phyloP scores from a whole-genome alignment of 2,113 vertebrate genomes.

The Gila orcuttii region DNA sequence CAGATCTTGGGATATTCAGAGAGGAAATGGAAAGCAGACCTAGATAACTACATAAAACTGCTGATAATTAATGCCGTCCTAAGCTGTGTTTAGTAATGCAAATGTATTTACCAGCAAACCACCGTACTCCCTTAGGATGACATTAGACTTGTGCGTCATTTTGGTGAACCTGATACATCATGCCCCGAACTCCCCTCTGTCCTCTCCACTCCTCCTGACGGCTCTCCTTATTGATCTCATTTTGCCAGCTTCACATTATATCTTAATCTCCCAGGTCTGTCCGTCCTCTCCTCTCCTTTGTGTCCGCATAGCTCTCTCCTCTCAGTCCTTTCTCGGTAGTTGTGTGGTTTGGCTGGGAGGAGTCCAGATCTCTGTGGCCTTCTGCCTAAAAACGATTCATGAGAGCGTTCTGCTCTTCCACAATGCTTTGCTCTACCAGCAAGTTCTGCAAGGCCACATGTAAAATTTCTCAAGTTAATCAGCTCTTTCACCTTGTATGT shows the following conservation, averaged over 20 bases:
- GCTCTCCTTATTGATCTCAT: slow-evolving; percentile 18
- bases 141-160: slow-evolving; percentile 43
- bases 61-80: slow-evolving; percentile 25
- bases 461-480: background rate
- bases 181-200: background rate
- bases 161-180: slow-evolving; percentile 21
- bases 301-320: slow-evolving; percentile 1
- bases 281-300: slow-evolving; percentile 14
- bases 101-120: slow-evolving; percentile 38
- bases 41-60: slow-evolving; percentile 8
- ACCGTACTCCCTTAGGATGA: slow-evolving; percentile 22
- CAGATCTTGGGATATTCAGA: background rate
- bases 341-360: slow-evolving; percentile 36
- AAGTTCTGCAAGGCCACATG: background rate
- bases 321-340: background rate
- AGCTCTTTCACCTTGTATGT: background rate
- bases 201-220: background rate
- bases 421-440: slow-evolving; percentile 10
- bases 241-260: slow-evolving; percentile 18
- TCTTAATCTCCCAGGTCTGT: slow-evolving; percentile 17
- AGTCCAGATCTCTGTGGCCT: slow-evolving; percentile 37
- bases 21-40: background rate
- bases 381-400: slow-evolving; percentile 38
- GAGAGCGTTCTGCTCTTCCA: slow-evolving; percentile 40
- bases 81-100: slow-evolving; percentile 35